Evolutionary conservation across 2,113 vertebrate genomes (phyloP).

Genomic region (Struthio camelus): DNA sequence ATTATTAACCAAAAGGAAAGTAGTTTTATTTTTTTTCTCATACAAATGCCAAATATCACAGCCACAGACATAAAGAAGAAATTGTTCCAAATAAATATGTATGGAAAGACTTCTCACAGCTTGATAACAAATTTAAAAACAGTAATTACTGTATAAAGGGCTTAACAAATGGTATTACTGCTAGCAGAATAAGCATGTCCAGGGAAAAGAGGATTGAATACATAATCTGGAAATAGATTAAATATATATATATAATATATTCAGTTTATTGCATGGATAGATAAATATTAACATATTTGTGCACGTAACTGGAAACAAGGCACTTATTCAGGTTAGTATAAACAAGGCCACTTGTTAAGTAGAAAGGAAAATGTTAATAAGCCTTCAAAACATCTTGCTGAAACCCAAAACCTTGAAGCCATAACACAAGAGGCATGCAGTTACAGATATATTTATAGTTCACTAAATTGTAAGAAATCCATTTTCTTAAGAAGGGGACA

Average conservation of each 20-base stretch:
- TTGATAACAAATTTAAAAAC: slow-evolving; percentile 36
- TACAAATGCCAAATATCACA: slow-evolving; percentile 47
- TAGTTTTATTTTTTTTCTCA: slow-evolving; percentile 32
- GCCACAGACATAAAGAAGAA: slow-evolving; percentile 9
- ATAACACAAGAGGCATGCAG: not conserved
- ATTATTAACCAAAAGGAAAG: slow-evolving; percentile 4
- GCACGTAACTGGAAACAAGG: slow-evolving; percentile 37
- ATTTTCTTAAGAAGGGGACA: slow-evolving; percentile 16
- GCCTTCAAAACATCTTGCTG: slow-evolving; percentile 17
- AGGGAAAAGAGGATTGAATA: slow-evolving; percentile 50
- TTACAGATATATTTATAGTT: slow-evolving; percentile 9
- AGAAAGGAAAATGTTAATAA: slow-evolving; percentile 49
- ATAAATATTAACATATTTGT: slow-evolving; percentile 77
- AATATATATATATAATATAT: slow-evolving; percentile 72
- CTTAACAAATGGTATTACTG: slow-evolving; percentile 41
- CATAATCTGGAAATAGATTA: slow-evolving; percentile 55
- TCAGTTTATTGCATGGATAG: slow-evolving; percentile 69
- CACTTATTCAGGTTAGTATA: slow-evolving; percentile 62
- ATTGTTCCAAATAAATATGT: slow-evolving; percentile 47
- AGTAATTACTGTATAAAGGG: slow-evolving; percentile 1
- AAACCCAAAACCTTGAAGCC: slow-evolving; percentile 39
- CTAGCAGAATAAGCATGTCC: slow-evolving; percentile 71
- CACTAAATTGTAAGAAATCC: slow-evolving; percentile 28
- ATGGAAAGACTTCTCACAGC: slow-evolving; percentile 4
- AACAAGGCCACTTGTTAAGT: slow-evolving; percentile 28